phyloP scores from a whole-genome alignment of 30 jellyfish, hydroid and myxozoan genomes.

The Aurelia aurita region DNA sequence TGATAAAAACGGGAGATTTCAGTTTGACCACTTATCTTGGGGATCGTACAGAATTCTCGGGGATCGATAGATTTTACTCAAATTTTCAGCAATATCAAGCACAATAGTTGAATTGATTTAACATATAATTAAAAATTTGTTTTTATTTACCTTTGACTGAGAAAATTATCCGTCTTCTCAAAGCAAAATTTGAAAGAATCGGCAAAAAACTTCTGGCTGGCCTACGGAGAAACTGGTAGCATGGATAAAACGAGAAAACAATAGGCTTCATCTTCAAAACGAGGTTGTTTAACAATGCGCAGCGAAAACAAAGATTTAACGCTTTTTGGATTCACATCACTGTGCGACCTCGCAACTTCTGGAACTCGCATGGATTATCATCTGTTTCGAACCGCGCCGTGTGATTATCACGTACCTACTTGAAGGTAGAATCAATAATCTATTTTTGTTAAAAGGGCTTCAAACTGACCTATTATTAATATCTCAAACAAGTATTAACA shows the following conservation, averaged over 20 bases:
- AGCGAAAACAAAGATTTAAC: not conserved
- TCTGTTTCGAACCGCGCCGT: too few species aligned
- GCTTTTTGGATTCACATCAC: too few species aligned
- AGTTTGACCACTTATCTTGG: constrained; percentile 2
- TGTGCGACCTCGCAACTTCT: too few species aligned
- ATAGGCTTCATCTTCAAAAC: not conserved
- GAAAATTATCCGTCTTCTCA: not conserved
- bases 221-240: not conserved
- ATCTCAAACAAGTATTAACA: too few species aligned
- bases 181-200: constrained; percentile 3
- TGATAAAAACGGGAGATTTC: too few species aligned
- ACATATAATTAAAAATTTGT: too few species aligned
- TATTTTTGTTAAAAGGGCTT: too few species aligned
- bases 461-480: too few species aligned
- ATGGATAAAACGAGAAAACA: constrained; percentile 2
- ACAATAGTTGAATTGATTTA: constrained; percentile 17
- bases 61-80: constrained; percentile 6
- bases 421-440: too few species aligned
- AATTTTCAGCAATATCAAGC: not conserved
- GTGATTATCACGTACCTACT: too few species aligned
- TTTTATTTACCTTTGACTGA: constrained; percentile 1
- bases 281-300: not conserved
- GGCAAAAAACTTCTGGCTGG: not conserved
- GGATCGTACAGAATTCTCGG: constrained; percentile 1
- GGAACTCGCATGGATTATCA: too few species aligned